Conservation (phyloP, 2,888 invertebrate genomes). For the Cheilosia vulpina region DNA sequence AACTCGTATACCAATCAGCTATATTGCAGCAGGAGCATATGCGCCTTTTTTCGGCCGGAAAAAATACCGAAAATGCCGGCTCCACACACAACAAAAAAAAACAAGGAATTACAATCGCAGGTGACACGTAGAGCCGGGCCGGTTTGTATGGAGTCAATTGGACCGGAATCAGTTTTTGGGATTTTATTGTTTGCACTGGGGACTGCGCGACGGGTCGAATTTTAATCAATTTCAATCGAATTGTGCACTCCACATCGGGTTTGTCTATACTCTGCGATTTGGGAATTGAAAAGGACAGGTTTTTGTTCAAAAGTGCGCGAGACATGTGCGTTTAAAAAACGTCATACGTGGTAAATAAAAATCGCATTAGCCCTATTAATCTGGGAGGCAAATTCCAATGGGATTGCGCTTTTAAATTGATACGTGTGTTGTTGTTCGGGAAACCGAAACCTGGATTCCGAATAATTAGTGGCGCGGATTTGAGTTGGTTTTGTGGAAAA, state of each 20-base stretch:
- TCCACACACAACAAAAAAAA: conserved; percentile 10
- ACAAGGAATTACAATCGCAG: conserved; percentile 24
- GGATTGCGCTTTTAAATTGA: conserved; percentile 17
- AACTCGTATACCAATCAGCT: conserved; percentile 31
- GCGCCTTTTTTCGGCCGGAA: not conserved
- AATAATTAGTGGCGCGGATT: too few relatives aligned
- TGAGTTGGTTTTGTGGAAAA: too few relatives aligned
- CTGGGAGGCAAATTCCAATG: conserved; percentile 16
- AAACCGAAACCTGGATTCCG: not conserved
- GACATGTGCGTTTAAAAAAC: not conserved
- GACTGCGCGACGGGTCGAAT: conserved; percentile 12
- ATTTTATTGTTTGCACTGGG: conserved; percentile 39
- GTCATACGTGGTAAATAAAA: conserved; percentile 24
- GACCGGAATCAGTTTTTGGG: conserved; percentile 52
- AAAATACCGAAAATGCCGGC: not conserved
- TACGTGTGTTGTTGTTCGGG: not conserved
- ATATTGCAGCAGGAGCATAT: conserved; percentile 41
- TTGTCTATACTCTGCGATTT: not conserved
- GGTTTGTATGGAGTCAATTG: conserved; percentile 45
- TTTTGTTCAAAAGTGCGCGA: conserved; percentile 3
- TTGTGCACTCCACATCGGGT: not conserved
- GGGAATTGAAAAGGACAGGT: not conserved
- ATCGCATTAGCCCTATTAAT: conserved; percentile 29
- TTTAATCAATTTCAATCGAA: conserved; percentile 65
- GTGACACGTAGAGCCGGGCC: conserved; percentile 29